Base-by-base conservation (phyloP, 2,888 invertebrate genomes). In the Synanthedon andrenaeformis region DNA sequence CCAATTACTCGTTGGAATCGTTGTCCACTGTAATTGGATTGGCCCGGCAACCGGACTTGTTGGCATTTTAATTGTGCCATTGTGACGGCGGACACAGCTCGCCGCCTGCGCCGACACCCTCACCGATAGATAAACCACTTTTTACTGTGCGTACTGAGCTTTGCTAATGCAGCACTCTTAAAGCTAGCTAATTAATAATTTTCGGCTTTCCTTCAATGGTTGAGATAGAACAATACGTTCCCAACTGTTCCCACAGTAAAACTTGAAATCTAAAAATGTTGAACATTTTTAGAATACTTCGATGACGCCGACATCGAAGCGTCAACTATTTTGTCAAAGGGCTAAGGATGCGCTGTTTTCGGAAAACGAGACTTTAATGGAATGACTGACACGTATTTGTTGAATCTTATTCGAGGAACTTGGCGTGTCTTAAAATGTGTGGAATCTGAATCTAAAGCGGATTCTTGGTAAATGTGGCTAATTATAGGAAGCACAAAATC, bases 61-160 rank as follows among this genome's bases (percentile, higher is more conserved):
- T 84, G 87, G 87, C 85, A 86, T 86, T 87, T 87, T 87, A 87
- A 87, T 87, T 87, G 86, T 87, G 82, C 86, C 77, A 86, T 87
- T 87, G 86, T 87, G 86, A 86, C 82, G 82, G 73, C 72, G 74
- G 73, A 81, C 79, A 75, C 73, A 75, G 77, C 14, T 65, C 72
- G 61, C 69, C 70, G 72, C 74, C 73, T 72, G 75, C 70, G 72
- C 67, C 61, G 67, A 70, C 74, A 70, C 68, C 69, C 74, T 52
- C 51, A 23, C 53, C 66, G 62, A 65, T 69, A 83, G 84, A 80
- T 74, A 75, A 73, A 71, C 75, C 63, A 61, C 74, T 77, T 82
- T 81, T 81, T 80, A 70, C 72, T 76, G 71, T 69, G 66, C 67
- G 66, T 67, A 67, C 60, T 62, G 57, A 62, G 68, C 23, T 65